Base-by-base conservation (phyloP, 1,140 invertebrate species). In the Condylostylus longicornis region DNA sequence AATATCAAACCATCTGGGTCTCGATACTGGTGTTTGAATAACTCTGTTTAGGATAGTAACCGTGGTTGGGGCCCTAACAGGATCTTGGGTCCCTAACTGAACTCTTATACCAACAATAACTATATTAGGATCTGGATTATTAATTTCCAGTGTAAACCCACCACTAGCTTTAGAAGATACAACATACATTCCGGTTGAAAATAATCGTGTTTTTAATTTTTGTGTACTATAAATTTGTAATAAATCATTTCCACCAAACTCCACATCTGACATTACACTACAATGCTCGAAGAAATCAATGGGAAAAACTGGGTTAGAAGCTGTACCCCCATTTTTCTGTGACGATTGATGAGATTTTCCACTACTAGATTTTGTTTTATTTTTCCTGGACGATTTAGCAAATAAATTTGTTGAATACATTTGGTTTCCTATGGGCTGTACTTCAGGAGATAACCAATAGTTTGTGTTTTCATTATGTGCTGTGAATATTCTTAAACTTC, bases 211-310 rank as follows among this genome's bases (percentile, higher is more conserved):
- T 62, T 96, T 97, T 2, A 97, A 72, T 59, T 97, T 93, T n/a
- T 80, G 75, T 0, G 79, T 75, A 54, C 95, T 96, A 52, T 98
- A 97, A 27, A 96, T 80, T 65, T 97, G 89, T 1, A 97, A 62
- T 1, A 97, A 60, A 66, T 97, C 94, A 60, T 90, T 91, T 2
- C 94, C 93, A 17, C 89, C 90, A 58, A 86, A 95, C 58, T 96
- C 93, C 2, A 96, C 77, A 46, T 97, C 91, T 48, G 78, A 82
- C 70, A 95, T 76, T 7, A 75, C 69, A 39, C 80, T 78, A 57
- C 89, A 95, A 53, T 93, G 83, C 61, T 98, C 93, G 61, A 97
- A 97, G 65, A 95, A 97, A 55, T 98, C 93, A 17, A 94, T 79
- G 0, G 91, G 87, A 54, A 97, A 96, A 4, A 61, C 51, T 5